A percentile compares a stretch with the other conserved stretches of the same genome.
Evolutionary conservation across 2,113 vertebrate species (phyloP).

Genomic region (Oceanodroma tethys): DNA sequence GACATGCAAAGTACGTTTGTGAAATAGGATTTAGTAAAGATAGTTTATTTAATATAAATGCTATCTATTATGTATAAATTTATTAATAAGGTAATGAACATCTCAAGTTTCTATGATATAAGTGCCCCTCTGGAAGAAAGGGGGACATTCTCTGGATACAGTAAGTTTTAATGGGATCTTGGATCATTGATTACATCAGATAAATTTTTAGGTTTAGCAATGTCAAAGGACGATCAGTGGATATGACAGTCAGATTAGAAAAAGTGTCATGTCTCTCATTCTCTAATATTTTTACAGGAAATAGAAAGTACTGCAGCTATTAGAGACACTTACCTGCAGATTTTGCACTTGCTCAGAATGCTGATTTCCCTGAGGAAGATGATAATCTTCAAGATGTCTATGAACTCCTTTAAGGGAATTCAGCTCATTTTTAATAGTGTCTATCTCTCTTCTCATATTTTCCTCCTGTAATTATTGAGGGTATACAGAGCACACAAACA

Average conservation of each 20-base stretch:
- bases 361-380: slow-evolving; percentile 25
- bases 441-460: slow-evolving; percentile 63
- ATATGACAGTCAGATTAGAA: neutral
- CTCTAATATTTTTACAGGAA: neutral
- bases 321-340: slow-evolving; percentile 59
- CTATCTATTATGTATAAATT: neutral
- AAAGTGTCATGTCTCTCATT: neutral
- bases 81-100: neutral
- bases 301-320: neutral
- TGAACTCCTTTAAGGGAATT: slow-evolving; percentile 65
- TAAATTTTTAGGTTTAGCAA: neutral
- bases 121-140: neutral
- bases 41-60: neutral
- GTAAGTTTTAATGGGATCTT: neutral
- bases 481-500: neutral
- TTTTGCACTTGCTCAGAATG: slow-evolving; percentile 32
- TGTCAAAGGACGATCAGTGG: neutral
- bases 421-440: slow-evolving; percentile 69
- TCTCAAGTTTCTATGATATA: neutral
- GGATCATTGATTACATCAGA: neutral
- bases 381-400: slow-evolving; percentile 60
- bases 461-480: slow-evolving; percentile 69
- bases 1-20: neutral
- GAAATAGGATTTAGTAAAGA: neutral
- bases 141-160: neutral